These are phyloP conservation scores for Sminthurinus aureus DNA, from an alignment of 2,888 invertebrate species.

Conservation along the genomic window DNA sequence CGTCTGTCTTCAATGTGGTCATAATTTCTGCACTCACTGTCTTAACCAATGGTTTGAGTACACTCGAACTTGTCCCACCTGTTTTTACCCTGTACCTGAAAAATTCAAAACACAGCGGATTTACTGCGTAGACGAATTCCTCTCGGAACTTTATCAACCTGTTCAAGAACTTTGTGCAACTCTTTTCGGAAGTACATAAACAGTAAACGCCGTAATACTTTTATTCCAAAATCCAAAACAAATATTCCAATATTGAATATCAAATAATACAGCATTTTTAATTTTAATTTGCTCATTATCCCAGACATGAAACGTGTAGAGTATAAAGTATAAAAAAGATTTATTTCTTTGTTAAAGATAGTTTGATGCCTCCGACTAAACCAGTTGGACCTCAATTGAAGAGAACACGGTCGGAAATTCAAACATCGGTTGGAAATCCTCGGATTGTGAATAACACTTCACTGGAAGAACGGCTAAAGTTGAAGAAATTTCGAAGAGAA, in stretches of 20 bases:
- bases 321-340: too few relatives aligned
- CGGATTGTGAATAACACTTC: slow-evolving; percentile 23
- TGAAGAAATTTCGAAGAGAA: slow-evolving; percentile 13
- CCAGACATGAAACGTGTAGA: neutral
- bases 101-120: slow-evolving; percentile 20
- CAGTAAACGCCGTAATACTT: neutral
- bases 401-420: neutral
- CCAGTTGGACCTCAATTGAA: slow-evolving; percentile 8
- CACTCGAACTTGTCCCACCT: slow-evolving; percentile 20
- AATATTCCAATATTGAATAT: slow-evolving; percentile 9
- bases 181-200: slow-evolving; percentile 29
- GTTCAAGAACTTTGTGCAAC: slow-evolving; percentile 11
- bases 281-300: neutral
- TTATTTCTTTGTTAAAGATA: neutral
- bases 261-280: neutral
- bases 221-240: neutral
- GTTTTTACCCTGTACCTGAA: slow-evolving; percentile 5
- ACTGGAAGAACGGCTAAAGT: neutral
- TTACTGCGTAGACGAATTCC: slow-evolving; percentile 36
- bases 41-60: slow-evolving; percentile 21
- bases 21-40: slow-evolving; percentile 36
- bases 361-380: neutral
- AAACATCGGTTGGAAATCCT: neutral
- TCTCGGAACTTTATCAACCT: slow-evolving; percentile 25
- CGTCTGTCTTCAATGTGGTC: slow-evolving; percentile 36